phyloP scores from a whole-genome alignment of 2,113 vertebrate species.

The Peromyscus californicus region DNA sequence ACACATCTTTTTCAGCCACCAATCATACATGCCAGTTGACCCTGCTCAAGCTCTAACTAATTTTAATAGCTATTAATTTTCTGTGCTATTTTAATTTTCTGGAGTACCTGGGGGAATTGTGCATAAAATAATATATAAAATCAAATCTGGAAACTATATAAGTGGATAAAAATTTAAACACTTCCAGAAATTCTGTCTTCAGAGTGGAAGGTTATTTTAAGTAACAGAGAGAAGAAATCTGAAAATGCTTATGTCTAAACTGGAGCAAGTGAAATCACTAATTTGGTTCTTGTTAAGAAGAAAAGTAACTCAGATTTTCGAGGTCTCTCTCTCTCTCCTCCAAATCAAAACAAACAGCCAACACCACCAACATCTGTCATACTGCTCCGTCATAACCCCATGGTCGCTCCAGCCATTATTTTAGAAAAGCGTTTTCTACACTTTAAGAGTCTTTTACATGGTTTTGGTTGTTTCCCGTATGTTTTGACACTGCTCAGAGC shows the following conservation, averaged over 20 bases:
- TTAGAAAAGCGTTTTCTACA: slow-evolving; percentile 11
- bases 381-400: not conserved
- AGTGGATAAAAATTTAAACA: slow-evolving; percentile 15
- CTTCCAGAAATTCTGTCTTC: slow-evolving; percentile 30
- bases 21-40: not conserved
- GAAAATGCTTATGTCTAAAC: slow-evolving; percentile 53
- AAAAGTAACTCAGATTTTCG: not conserved
- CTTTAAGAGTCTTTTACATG: slow-evolving; percentile 21
- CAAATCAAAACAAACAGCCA: not conserved
- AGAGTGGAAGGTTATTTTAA: slow-evolving; percentile 23
- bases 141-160: slow-evolving; percentile 6
- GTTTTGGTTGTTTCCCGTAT: slow-evolving; percentile 31
- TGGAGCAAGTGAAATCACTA: not conserved
- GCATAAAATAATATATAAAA: slow-evolving; percentile 3
- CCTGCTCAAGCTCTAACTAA: not conserved
- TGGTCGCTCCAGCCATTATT: not conserved
- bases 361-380: not conserved
- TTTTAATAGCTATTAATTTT: not conserved
- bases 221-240: not conserved
- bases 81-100: slow-evolving; percentile 20
- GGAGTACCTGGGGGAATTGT: not conserved
- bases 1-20: not conserved
- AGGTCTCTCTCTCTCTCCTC: not conserved
- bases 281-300: not conserved
- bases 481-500: slow-evolving; percentile 61